phyloP scores from a whole-genome alignment of 2,113 vertebrate genomes.

The Balaeniceps rex region DNA sequence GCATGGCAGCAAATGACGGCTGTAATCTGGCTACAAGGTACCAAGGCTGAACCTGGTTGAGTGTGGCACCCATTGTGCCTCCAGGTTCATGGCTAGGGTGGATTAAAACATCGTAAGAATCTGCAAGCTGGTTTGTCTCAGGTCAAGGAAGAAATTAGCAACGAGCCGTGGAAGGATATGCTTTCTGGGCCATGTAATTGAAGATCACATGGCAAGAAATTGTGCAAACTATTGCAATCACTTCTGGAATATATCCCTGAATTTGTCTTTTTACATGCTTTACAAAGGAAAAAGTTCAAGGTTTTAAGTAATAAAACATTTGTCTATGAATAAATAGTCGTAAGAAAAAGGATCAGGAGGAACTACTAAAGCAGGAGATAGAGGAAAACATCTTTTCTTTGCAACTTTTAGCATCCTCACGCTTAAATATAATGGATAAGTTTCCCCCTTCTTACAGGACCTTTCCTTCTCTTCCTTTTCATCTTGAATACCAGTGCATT shows the following conservation, averaged over 20 bases:
- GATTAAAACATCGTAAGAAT: neutral
- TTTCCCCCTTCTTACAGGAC: neutral
- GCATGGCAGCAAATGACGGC: neutral
- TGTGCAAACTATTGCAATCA: neutral
- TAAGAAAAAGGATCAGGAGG: neutral
- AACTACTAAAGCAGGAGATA: neutral
- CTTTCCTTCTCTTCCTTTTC: neutral
- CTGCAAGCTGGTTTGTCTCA: neutral
- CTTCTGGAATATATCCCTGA: neutral
- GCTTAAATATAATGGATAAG: neutral
- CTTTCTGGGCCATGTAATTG: constrained; percentile 19
- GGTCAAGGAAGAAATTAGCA: constrained; percentile 26
- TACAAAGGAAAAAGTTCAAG: neutral
- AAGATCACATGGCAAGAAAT: neutral
- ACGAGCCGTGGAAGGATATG: neutral
- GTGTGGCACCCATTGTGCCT: neutral
- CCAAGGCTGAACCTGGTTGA: neutral
- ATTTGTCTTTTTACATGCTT: neutral
- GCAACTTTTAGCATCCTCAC: neutral
- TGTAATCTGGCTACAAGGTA: neutral
- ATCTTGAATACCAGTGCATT: neutral
- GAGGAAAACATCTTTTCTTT: neutral
- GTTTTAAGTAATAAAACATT: neutral
- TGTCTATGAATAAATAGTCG: neutral
- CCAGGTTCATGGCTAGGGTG: neutral